Percentiles rank a stretch among this genome's conserved stretches.
phyloP scores from a whole-genome alignment of 2,113 vertebrate genomes.

The Emydura subglobosa region DNA sequence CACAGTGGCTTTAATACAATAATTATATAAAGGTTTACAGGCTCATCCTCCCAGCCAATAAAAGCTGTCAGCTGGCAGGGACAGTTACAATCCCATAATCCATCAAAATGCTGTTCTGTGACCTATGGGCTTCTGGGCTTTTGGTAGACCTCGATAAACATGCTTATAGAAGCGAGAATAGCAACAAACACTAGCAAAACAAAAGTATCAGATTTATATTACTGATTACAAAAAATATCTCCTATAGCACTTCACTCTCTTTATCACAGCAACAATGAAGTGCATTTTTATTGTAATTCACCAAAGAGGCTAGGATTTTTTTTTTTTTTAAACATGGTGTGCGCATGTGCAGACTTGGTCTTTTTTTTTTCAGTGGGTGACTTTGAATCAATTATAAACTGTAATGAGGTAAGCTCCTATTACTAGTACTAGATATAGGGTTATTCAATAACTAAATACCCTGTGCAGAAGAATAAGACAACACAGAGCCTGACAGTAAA shows the following conservation, averaged over 20 bases:
- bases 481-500: neutral
- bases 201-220: constrained; percentile 78
- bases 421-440: neutral
- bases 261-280: constrained; percentile 29
- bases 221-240: constrained; percentile 57
- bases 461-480: neutral
- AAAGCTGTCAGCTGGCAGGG: constrained; percentile 94
- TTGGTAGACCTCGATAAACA: constrained; percentile 86
- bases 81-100: constrained; percentile 96
- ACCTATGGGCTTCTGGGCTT: constrained; percentile 91
- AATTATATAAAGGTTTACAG: constrained; percentile 99
- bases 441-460: neutral
- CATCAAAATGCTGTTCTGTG: constrained; percentile 96
- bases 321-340: accelerated
- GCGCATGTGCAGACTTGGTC: accelerated
- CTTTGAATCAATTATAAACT: constrained; percentile 48
- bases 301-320: neutral
- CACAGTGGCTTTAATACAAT: constrained; percentile 96
- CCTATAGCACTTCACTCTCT: neutral
- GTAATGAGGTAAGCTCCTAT: constrained; percentile 38
- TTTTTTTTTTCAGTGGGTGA: constrained; percentile 60
- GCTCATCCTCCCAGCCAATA: constrained; percentile 98
- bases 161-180: constrained; percentile 81
- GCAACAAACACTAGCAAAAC: constrained; percentile 74
- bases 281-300: constrained; percentile 38